Evolutionary conservation across 2,888 invertebrate genomes (phyloP).

Genomic region (Tryphoninae sp.): DNA sequence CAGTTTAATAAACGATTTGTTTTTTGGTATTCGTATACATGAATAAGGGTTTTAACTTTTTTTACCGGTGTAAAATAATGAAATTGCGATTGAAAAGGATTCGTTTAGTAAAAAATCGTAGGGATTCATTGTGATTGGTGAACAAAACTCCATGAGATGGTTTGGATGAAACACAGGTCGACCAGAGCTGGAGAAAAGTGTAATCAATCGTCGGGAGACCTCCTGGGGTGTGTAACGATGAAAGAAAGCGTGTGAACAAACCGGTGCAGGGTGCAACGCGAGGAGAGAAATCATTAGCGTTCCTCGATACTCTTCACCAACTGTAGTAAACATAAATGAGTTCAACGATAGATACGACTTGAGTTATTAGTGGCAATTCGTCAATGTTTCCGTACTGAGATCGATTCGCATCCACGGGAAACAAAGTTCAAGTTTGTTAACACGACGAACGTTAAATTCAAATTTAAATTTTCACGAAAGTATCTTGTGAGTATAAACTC

Average conservation of each 20-base stretch:
- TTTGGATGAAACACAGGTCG: slow-evolving; percentile 3
- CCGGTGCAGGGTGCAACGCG: slow-evolving; percentile 52
- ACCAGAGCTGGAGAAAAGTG: slow-evolving; percentile 20
- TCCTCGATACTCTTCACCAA: slow-evolving; percentile 30
- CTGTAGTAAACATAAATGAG: not conserved
- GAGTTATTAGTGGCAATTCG: slow-evolving; percentile 35
- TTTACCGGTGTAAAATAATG: too few species aligned
- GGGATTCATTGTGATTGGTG: slow-evolving; percentile 36
- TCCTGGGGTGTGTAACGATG: slow-evolving; percentile 35
- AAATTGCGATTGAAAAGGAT: too few species aligned
- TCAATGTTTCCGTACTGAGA: slow-evolving; percentile 48
- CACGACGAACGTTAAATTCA: not conserved
- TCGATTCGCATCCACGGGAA: not conserved
- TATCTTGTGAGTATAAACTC: not conserved
- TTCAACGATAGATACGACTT: slow-evolving; percentile 29
- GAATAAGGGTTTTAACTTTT: too few species aligned
- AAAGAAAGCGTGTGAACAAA: slow-evolving; percentile 59
- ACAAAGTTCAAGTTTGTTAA: not conserved
- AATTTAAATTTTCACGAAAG: not conserved
- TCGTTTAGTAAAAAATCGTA: not conserved
- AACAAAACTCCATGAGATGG: slow-evolving; percentile 1
- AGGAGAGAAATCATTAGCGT: slow-evolving; percentile 48
- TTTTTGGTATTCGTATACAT: too few species aligned
- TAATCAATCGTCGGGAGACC: slow-evolving; percentile 54
- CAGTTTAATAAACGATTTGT: too few species aligned